Conservation (phyloP, 2,888 invertebrate genomes). For the Chymomyza caudatula region DNA sequence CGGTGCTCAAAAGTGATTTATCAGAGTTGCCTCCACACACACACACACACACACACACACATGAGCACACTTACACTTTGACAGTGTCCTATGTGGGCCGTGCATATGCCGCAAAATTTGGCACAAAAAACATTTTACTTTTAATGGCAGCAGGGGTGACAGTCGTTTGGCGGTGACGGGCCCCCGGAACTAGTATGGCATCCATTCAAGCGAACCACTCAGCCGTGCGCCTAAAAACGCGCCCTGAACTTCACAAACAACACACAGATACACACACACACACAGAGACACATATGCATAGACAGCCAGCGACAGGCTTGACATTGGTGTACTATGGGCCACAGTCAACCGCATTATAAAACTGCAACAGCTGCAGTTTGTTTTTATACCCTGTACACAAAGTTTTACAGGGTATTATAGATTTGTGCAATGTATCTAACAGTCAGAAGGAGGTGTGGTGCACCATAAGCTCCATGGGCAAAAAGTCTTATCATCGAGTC, state of each 20-base stretch:
- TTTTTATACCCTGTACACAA: slow-evolving; percentile 31
- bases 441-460: too few species aligned
- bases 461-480: too few species aligned
- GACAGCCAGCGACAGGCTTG: not conserved
- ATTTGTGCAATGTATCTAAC: too few species aligned
- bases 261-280: not conserved
- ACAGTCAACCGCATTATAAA: slow-evolving; percentile 58
- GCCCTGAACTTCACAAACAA: slow-evolving; percentile 37
- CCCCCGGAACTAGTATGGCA: slow-evolving; percentile 1
- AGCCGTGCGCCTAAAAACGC: slow-evolving; percentile 32
- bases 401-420: not conserved
- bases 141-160: slow-evolving; percentile 6
- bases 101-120: slow-evolving; percentile 20
- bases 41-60: not conserved
- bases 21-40: not conserved
- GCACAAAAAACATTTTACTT: slow-evolving; percentile 34
- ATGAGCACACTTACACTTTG: not conserved
- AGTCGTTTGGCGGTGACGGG: not conserved
- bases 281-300: not conserved
- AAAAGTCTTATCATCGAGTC: too few species aligned
- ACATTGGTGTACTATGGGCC: not conserved
- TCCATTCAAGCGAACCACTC: slow-evolving; percentile 20
- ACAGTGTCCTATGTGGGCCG: not conserved
- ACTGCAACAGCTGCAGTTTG: slow-evolving; percentile 70
- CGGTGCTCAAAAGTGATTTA: slow-evolving; percentile 43